Conservation (phyloP, 2,797 vertebrate species). For the Merluccius polli region DNA sequence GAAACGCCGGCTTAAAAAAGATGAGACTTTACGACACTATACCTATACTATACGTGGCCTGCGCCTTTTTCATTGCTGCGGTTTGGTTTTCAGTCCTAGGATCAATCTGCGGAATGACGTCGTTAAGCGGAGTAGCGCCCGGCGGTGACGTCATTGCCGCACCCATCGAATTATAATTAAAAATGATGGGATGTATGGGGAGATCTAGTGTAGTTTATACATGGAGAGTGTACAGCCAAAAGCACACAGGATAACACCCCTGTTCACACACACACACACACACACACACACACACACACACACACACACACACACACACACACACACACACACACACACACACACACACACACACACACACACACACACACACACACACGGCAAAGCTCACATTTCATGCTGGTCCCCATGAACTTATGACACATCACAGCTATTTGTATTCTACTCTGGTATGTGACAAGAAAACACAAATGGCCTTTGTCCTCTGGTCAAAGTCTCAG, state of each 20-base stretch:
- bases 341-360: background rate
- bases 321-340: background rate
- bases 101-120: background rate
- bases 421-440: background rate
- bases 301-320: too few relatives aligned
- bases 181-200: conserved; percentile 15
- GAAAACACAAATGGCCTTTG: background rate
- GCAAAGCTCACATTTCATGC: background rate
- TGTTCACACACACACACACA: too few relatives aligned
- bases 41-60: background rate
- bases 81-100: background rate
- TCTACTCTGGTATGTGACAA: background rate
- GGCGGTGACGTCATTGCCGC: conserved; percentile 23
- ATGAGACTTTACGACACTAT: background rate
- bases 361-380: background rate
- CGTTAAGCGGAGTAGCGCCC: conserved; percentile 20
- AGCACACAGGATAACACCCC: background rate
- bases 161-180: conserved; percentile 42
- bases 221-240: background rate
- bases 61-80: background rate
- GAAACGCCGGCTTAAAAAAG: background rate
- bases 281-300: too few relatives aligned
- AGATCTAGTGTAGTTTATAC: background rate
- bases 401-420: background rate
- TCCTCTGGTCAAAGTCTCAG: background rate